phyloP scores from a whole-genome alignment of 2,113 vertebrate genomes.

The Tympanuchus pallidicinctus region DNA sequence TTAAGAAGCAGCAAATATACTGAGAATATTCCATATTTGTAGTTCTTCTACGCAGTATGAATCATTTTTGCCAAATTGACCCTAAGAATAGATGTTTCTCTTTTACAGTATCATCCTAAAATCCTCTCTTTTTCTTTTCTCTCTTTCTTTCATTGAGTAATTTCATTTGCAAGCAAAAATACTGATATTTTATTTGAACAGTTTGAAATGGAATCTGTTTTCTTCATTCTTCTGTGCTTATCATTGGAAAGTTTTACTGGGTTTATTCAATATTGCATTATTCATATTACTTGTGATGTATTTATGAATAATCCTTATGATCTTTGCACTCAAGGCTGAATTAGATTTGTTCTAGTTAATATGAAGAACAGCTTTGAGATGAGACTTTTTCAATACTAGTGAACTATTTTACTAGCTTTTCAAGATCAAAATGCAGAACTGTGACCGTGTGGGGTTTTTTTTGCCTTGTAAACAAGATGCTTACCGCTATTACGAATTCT shows the following conservation, averaged over 20 bases:
- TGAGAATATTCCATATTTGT: neutral
- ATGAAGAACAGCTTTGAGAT: neutral
- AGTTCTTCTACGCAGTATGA: neutral
- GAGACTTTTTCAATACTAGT: neutral
- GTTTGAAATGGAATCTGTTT: neutral
- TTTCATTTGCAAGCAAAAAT: neutral
- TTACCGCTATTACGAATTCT: slow-evolving; percentile 95
- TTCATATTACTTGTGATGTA: neutral
- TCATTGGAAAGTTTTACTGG: neutral
- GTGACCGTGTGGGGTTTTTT: neutral
- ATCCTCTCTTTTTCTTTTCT: neutral
- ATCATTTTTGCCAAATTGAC: neutral
- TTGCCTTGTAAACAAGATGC: slow-evolving; percentile 7
- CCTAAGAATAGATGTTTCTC: neutral
- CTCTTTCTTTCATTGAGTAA: neutral
- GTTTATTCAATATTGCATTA: neutral
- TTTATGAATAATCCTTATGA: slow-evolving; percentile 24
- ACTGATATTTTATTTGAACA: neutral
- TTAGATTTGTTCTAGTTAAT: neutral
- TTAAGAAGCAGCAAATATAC: neutral
- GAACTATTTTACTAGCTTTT: neutral
- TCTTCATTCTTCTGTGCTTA: neutral
- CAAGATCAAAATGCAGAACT: neutral
- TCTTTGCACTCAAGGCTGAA: slow-evolving; percentile 25
- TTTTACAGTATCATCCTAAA: neutral